Evolutionary conservation across 2,888 invertebrate genomes (phyloP), one percentile per base, ranked within the genome.

Genomic region (Holacanthella duospinosa): DNA sequence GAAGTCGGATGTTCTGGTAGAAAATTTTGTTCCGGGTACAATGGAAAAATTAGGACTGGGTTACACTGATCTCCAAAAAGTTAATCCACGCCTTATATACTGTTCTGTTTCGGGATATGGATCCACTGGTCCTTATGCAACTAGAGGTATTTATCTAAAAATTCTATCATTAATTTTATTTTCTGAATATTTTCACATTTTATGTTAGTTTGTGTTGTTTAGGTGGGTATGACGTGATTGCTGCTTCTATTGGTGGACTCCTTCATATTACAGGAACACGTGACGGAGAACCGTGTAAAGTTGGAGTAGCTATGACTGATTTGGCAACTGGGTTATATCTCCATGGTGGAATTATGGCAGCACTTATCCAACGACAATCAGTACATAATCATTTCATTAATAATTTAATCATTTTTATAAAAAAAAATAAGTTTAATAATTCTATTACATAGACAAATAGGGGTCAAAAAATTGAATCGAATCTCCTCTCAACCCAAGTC

Each of bases 151-250:
- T 36, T 6, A 36, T 36, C 16, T 36, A 36, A 36, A 36, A 36
- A n/a, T n/a, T n/a, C n/a, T n/a, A n/a, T n/a, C n/a, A n/a, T n/a
- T n/a, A n/a, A n/a, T n/a, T n/a, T n/a, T n/a, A n/a, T n/a, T n/a
- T n/a, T n/a, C n/a, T n/a, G n/a, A n/a, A n/a, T n/a, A n/a, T n/a
- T 36, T 36, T 16, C 36, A 36, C 6, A 36, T 6, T 36, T 36
- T 16, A 12, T 36, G 16, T 12, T 16, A 12, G 36, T 36, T 12
- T 36, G 6, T 36, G 36, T 12, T 36, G 36, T 16, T 36, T 21
- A 48, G 91, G 93, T n/a, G 97, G 97, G 71, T 96, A 94, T 78
- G 97, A 97, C 79, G 92, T 93, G 0, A 91, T 97, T 71, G 94
- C 93, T 1, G 87, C 93, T 19, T 95, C 94, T 0, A 82, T 93